Conservation (phyloP, 2,113 vertebrate genomes). For the Takifugu flavidus region DNA sequence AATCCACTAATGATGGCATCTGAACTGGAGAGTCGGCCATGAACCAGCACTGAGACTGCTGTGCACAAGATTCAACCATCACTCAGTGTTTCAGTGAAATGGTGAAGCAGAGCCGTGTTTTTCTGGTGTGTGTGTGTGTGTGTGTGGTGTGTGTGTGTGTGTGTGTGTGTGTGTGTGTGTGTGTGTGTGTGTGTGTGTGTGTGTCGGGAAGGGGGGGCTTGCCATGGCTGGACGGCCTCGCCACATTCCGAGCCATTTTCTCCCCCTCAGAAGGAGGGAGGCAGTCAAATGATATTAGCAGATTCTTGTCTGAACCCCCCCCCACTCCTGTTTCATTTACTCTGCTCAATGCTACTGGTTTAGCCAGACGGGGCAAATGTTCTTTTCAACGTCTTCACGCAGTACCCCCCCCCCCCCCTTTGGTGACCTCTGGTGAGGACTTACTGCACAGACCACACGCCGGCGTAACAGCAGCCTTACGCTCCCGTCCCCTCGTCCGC, state of each 20-base stretch:
- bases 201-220: background rate
- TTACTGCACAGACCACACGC: slow-evolving; percentile 48
- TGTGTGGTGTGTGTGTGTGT: too few relatives aligned
- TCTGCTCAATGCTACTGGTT: slow-evolving; percentile 13
- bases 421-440: slow-evolving; percentile 41
- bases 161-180: too few relatives aligned
- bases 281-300: slow-evolving; percentile 43
- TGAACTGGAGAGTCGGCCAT: too few relatives aligned
- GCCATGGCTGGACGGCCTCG: background rate
- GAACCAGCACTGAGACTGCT: too few relatives aligned
- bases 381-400: slow-evolving; percentile 2
- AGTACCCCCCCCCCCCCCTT: slow-evolving; percentile 11
- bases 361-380: slow-evolving; percentile 8
- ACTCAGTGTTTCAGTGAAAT: too few relatives aligned
- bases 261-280: slow-evolving; percentile 7
- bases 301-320: slow-evolving; percentile 29
- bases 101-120: too few relatives aligned
- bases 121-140: too few relatives aligned
- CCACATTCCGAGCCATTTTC: slow-evolving; percentile 15
- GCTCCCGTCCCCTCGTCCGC: background rate
- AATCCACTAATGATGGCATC: too few relatives aligned
- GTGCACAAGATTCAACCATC: too few relatives aligned
- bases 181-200: too few relatives aligned
- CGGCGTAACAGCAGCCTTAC: slow-evolving; percentile 1
- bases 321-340: slow-evolving; percentile 25